Conservation (phyloP, 2,113 vertebrate species). For the Chiloscyllium plagiosum region DNA sequence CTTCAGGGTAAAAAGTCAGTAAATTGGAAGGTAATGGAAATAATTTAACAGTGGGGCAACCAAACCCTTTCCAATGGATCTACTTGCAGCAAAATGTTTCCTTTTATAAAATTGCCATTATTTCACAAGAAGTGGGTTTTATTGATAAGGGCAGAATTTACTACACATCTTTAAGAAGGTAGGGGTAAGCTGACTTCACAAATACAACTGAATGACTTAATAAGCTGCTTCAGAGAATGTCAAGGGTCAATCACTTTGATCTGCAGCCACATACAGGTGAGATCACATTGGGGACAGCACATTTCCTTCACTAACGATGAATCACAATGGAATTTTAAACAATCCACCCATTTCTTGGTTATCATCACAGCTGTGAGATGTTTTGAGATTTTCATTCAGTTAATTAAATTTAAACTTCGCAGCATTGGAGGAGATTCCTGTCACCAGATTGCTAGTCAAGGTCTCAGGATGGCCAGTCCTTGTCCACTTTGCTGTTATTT, state of each 20-base stretch:
- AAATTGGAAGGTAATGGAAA: neutral
- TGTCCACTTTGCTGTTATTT: neutral
- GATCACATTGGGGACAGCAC: too few species aligned
- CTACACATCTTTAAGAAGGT: neutral
- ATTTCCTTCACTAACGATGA: too few species aligned
- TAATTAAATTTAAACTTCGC: neutral
- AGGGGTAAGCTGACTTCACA: too few species aligned
- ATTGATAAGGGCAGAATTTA: too few species aligned
- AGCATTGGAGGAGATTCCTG: neutral
- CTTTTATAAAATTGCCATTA: too few species aligned
- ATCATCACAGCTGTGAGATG: neutral
- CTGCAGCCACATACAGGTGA: too few species aligned
- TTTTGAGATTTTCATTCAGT: neutral
- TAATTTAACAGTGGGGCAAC: neutral
- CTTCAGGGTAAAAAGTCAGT: neutral
- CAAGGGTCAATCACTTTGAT: too few species aligned
- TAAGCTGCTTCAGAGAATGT: too few species aligned
- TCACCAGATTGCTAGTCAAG: neutral
- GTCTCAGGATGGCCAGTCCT: neutral
- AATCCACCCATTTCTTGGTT: neutral
- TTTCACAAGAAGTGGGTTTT: too few species aligned
- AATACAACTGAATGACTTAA: too few species aligned
- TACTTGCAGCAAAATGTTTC: neutral
- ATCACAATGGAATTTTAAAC: too few species aligned
- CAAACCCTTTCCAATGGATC: neutral